phyloP scores from a whole-genome alignment of 1,140 invertebrate species.

The Cotesia glomerata region DNA sequence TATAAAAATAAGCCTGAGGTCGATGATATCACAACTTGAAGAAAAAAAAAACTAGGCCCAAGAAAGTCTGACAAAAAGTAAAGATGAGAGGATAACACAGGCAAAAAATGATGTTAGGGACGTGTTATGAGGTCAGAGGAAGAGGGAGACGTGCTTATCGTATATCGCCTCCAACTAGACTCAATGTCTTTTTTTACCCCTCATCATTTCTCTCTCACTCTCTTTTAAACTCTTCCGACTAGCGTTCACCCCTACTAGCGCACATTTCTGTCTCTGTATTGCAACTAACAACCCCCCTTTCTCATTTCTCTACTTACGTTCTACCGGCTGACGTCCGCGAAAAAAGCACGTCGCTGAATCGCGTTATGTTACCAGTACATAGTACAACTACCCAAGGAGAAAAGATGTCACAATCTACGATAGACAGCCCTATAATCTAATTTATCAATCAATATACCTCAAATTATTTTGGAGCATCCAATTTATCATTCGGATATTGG shows the following conservation, averaged over 20 bases:
- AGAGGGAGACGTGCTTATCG: constrained; percentile 61
- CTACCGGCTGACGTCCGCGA: constrained; percentile 50
- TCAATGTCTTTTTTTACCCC: constrained; percentile 23
- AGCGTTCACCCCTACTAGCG: neutral
- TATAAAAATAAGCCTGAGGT: neutral
- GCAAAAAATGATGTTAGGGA: neutral
- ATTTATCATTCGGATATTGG: neutral
- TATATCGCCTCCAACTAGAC: constrained; percentile 59
- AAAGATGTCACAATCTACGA: constrained; percentile 39
- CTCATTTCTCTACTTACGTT: neutral
- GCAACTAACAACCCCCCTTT: constrained; percentile 23
- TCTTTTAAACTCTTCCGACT: neutral
- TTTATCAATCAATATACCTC: constrained; percentile 5
- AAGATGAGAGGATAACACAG: neutral
- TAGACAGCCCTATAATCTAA: constrained; percentile 6
- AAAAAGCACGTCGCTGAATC: constrained; percentile 42
- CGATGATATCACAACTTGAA: too few relatives aligned
- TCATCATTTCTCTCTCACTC: too few relatives aligned
- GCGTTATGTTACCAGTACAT: too few relatives aligned
- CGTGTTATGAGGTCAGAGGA: constrained; percentile 49
- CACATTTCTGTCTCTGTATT: constrained; percentile 3
- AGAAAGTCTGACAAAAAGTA: neutral
- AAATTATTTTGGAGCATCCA: neutral
- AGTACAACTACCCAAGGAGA: neutral
- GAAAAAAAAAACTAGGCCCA: too few relatives aligned